Evolutionary conservation across 2,113 vertebrate species (phyloP).

Genomic region (Oreochromis aureus): DNA sequence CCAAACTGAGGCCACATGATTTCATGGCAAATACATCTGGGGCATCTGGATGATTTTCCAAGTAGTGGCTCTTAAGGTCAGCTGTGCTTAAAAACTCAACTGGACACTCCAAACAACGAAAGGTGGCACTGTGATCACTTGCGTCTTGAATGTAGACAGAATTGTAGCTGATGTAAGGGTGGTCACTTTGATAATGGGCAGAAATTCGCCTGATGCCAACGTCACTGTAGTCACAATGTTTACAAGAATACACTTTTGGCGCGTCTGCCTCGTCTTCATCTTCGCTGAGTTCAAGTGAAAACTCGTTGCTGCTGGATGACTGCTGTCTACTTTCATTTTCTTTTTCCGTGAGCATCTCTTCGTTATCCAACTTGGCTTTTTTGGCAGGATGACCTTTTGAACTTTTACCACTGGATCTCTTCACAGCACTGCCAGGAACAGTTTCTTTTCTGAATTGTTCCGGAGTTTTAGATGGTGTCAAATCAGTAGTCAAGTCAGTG

Average conservation of each 20-base stretch:
- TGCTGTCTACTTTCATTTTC: constrained; percentile 68
- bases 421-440: constrained; percentile 59
- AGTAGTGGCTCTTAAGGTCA: constrained; percentile 77
- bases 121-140: constrained; percentile 81
- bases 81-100: constrained; percentile 81
- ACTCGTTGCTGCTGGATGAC: constrained; percentile 67
- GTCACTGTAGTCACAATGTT: constrained; percentile 87
- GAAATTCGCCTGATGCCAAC: constrained; percentile 74
- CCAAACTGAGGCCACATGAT: constrained; percentile 76
- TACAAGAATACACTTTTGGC: constrained; percentile 78
- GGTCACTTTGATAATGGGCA: constrained; percentile 83
- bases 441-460: constrained; percentile 74
- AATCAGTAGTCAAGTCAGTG: constrained; percentile 2
- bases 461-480: constrained; percentile 55
- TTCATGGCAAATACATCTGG: constrained; percentile 76
- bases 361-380: constrained; percentile 71
- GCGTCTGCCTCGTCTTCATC: constrained; percentile 68
- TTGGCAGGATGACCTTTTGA: constrained; percentile 74
- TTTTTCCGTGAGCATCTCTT: constrained; percentile 72
- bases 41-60: constrained; percentile 81
- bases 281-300: constrained; percentile 83
- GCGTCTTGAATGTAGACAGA: constrained; percentile 81
- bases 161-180: constrained; percentile 83
- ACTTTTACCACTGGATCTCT: constrained; percentile 71
- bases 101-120: constrained; percentile 88